Evolutionary conservation across 2,113 vertebrate genomes (phyloP).

Genomic region (Excalfactoria chinensis): DNA sequence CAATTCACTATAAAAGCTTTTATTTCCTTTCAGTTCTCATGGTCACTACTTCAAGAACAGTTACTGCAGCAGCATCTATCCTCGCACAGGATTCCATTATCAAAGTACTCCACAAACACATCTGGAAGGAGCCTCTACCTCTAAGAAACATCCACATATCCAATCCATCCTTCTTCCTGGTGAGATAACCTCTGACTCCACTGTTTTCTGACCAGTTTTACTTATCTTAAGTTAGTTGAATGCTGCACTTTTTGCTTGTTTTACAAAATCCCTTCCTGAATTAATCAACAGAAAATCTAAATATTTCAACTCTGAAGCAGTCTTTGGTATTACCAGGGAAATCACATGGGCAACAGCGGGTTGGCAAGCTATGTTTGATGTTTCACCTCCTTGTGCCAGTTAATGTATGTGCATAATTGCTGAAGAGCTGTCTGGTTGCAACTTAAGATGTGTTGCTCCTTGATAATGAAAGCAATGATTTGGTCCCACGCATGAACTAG

Average conservation of each 20-base stretch:
- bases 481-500: conserved; percentile 12
- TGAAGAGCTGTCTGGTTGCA: conserved; percentile 50
- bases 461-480: conserved; percentile 46
- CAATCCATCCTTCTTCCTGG: neutral
- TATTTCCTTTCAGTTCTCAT: neutral
- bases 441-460: conserved; percentile 54
- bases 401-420: conserved; percentile 68
- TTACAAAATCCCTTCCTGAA: conserved; percentile 22
- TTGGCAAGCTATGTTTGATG: conserved; percentile 51
- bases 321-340: conserved; percentile 22
- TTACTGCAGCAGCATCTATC: neutral
- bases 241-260: conserved; percentile 13
- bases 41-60: neutral
- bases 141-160: neutral
- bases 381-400: conserved; percentile 22
- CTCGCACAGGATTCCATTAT: neutral
- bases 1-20: neutral
- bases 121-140: neutral
- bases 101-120: neutral
- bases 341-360: conserved; percentile 26
- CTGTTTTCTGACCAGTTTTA: neutral
- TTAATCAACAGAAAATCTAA: conserved; percentile 32
- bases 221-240: neutral
- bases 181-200: neutral
- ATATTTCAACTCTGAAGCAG: conserved; percentile 29